These are phyloP conservation scores for Cerastis leucographa DNA, from an alignment of 2,888 invertebrate genomes.

Conservation along the genomic window DNA sequence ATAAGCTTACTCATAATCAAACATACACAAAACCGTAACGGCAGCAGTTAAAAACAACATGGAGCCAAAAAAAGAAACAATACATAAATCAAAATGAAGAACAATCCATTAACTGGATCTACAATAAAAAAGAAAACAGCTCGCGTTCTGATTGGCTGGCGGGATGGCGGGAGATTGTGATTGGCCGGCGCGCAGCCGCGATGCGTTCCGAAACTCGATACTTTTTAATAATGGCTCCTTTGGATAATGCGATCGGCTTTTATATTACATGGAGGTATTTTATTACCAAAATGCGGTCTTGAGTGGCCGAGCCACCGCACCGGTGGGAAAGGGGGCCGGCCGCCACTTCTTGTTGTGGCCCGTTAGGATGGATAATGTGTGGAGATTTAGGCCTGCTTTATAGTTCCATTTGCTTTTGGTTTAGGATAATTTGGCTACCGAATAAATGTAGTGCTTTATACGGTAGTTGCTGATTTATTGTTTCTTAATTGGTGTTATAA, in stretches of 20 bases:
- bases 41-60: conserved; percentile 65
- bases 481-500: conserved; percentile 4
- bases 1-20: conserved; percentile 49
- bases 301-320: conserved; percentile 79
- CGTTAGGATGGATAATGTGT: conserved; percentile 78
- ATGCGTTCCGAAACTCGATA: conserved; percentile 89
- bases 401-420: conserved; percentile 55
- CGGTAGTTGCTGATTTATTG: conserved; percentile 4
- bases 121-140: conserved; percentile 84
- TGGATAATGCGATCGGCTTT: conserved; percentile 89
- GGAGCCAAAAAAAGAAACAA: conserved; percentile 76
- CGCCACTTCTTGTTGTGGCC: conserved; percentile 80
- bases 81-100: conserved; percentile 89
- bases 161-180: conserved; percentile 79
- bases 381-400: conserved; percentile 70
- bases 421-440: conserved; percentile 24
- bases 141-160: conserved; percentile 81
- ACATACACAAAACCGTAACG: conserved; percentile 55
- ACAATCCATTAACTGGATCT: conserved; percentile 89
- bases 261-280: conserved; percentile 88
- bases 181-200: conserved; percentile 80
- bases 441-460: neutral
- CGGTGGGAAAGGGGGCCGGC: conserved; percentile 80
- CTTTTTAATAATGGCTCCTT: conserved; percentile 91
- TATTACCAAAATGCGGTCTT: conserved; percentile 87